Evolutionary conservation across 2,888 invertebrate species (phyloP).

Genomic region (Drosophila tripunctata): DNA sequence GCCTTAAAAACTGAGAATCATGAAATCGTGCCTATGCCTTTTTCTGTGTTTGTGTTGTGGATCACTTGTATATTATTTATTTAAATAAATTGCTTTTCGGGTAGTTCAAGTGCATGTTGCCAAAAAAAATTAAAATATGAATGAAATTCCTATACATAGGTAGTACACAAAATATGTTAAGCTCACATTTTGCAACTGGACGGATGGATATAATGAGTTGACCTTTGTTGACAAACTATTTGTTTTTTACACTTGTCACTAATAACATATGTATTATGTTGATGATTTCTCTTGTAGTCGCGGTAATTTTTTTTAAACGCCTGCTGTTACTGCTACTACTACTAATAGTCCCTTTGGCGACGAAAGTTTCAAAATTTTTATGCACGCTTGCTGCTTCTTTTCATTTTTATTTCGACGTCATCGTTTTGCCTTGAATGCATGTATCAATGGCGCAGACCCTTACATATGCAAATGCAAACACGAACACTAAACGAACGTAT

Average conservation of each 20-base stretch:
- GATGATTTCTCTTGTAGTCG: no score
- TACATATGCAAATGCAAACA: conserved; percentile 49
- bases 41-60: conserved; percentile 29
- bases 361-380: conserved; percentile 29
- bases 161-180: conserved; percentile 1
- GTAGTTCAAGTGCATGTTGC: conserved; percentile 67
- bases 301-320: neutral
- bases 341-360: conserved; percentile 1
- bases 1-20: conserved; percentile 34
- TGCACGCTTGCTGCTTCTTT: conserved; percentile 45
- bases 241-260: no score
- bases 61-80: conserved; percentile 74
- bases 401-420: conserved; percentile 61
- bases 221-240: conserved; percentile 52
- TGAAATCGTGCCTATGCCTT: conserved; percentile 9
- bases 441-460: conserved; percentile 41
- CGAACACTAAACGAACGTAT: conserved; percentile 31
- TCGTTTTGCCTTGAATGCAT: conserved; percentile 67
- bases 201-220: conserved; percentile 31
- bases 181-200: conserved; percentile 12
- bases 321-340: neutral
- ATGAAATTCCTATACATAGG: conserved; percentile 13
- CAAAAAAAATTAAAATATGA: conserved; percentile 30
- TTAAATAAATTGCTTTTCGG: conserved; percentile 65
- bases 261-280: no score